phyloP scores from a whole-genome alignment of 2,888 invertebrate species.

The Azorinus chamasolen region DNA sequence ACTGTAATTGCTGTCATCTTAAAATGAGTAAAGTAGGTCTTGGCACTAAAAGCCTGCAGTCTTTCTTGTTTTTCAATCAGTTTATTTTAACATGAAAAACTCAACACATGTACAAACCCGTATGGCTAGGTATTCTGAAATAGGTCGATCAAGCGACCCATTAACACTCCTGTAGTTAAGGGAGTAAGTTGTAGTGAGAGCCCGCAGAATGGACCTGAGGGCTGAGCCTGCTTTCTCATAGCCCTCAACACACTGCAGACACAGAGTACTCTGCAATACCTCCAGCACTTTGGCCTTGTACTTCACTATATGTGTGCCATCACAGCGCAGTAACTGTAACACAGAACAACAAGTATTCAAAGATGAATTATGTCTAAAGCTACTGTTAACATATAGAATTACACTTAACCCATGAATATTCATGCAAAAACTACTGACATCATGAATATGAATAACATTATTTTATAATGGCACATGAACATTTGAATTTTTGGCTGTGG shows the following conservation, averaged over 20 bases:
- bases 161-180: constrained; percentile 89
- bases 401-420: too few relatives aligned
- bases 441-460: too few relatives aligned
- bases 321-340: constrained; percentile 89
- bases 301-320: constrained; percentile 89
- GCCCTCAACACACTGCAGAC: constrained; percentile 90
- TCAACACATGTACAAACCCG: constrained; percentile 87
- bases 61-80: too few relatives aligned
- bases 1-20: too few relatives aligned
- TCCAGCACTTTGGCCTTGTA: constrained; percentile 90
- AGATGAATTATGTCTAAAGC: too few relatives aligned
- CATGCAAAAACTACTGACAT: too few relatives aligned
- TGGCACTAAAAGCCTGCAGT: too few relatives aligned
- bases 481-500: too few relatives aligned
- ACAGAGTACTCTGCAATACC: constrained; percentile 91
- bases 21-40: too few relatives aligned
- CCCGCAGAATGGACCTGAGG: constrained; percentile 89
- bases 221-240: constrained; percentile 89
- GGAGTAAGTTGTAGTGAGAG: constrained; percentile 89
- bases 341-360: neutral
- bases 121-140: constrained; percentile 91
- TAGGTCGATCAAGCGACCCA: constrained; percentile 89
- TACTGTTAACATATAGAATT: neutral
- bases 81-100: too few relatives aligned
- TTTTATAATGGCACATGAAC: too few relatives aligned